phyloP scores from a whole-genome alignment of 1,140 invertebrate genomes.

The Phortica variegata region DNA sequence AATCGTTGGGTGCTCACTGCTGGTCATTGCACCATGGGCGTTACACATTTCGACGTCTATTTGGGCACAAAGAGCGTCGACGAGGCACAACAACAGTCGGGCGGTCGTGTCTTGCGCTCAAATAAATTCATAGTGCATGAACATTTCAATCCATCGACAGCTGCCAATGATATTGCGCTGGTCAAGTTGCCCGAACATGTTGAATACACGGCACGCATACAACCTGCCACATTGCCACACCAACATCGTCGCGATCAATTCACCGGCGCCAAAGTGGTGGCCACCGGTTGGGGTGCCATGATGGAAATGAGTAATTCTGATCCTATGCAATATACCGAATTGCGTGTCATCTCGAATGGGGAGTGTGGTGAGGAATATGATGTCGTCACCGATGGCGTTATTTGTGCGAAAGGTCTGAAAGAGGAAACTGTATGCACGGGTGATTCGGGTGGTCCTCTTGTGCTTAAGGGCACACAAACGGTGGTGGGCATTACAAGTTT shows the following conservation, averaged over 20 bases:
- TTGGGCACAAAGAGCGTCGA: conserved; percentile 47
- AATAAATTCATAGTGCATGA: conserved; percentile 53
- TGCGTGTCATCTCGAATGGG: conserved; percentile 44
- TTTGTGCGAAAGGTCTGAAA: conserved; percentile 49
- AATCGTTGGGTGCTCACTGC: conserved; percentile 72
- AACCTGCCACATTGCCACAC: conserved; percentile 35
- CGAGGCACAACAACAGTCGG: conserved; percentile 31
- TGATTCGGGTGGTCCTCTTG: conserved; percentile 48
- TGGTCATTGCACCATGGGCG: conserved; percentile 72
- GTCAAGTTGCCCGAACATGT: conserved; percentile 45
- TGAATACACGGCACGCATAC: conserved; percentile 35
- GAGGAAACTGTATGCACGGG: conserved; percentile 51
- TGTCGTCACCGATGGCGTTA: conserved; percentile 39
- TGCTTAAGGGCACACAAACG: conserved; percentile 40
- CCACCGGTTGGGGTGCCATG: conserved; percentile 49
- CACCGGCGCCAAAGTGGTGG: conserved; percentile 42
- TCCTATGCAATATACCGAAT: conserved; percentile 50
- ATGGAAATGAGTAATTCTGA: conserved; percentile 42
- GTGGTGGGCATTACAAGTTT: conserved; percentile 54
- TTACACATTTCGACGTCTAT: conserved; percentile 49
- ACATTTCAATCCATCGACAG: conserved; percentile 37
- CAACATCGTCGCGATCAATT: conserved; percentile 29
- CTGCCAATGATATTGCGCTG: conserved; percentile 50
- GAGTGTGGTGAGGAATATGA: conserved; percentile 50
- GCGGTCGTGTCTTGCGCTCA: conserved; percentile 37